Evolutionary conservation across 2,797 vertebrate genomes (phyloP), one percentile per base, ranked within the genome.

Genomic region (Alauda arvensis): DNA sequence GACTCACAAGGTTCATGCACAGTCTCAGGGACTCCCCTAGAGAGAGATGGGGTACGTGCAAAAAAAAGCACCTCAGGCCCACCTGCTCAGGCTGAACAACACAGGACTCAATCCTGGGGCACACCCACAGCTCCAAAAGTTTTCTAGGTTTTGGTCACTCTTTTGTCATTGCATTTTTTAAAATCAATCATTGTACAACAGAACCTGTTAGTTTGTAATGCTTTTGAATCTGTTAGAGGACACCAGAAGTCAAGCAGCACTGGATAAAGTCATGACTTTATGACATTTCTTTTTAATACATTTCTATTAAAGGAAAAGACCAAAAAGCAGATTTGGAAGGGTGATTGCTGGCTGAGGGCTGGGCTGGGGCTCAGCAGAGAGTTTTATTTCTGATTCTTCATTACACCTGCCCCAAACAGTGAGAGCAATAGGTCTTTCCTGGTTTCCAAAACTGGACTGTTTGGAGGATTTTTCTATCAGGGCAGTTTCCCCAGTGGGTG

Each of bases 11-110:
- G 4, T 52, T 12, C 8, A 1, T 19, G 18, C 34, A 16, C 14
- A 33, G 57, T 6, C 26, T n/a, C 10, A 17, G n/a, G 28, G 48
- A 57, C 6, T 78, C 31, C 42, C 12, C 28, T 0, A 10, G 10
- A 4, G 3, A 42, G 42, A 26, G 31, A 82, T 0, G 1, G 29
- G 24, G 9, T 4, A 39, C 0, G 0, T 10, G 14, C 7, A n/a
- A 11, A 53, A 29, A 37, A 26, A 56, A 9, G 6, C 2, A 8
- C 33, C 28, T 18, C 3, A 2, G 29, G 37, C 3, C 9, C 4
- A 1, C 10, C 17, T 65, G 18, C 12, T 20, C 9, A 28, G 26
- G 18, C 4, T 20, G 72, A 37, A 52, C 5, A 18, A 39, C 29
- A 23, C 0, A 2, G 19, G 20, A 48, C 1, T 3, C n/a, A 15